Percentiles rank a stretch among this genome's conserved stretches.
Evolutionary conservation across 2,113 vertebrate species (phyloP).

Genomic region (Heloderma charlesbogerti): DNA sequence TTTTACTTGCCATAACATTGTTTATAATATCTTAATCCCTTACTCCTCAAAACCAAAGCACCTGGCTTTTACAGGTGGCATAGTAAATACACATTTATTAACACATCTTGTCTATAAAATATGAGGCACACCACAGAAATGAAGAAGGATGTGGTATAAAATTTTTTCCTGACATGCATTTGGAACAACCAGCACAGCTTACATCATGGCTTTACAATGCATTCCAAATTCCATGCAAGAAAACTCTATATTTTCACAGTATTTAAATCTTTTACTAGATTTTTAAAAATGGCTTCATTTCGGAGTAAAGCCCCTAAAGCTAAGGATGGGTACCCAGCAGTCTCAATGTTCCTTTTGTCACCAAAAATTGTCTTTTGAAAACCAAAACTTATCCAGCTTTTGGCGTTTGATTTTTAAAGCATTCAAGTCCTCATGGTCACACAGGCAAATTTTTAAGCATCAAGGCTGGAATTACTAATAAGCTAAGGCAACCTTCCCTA

Average conservation of each 20-base stretch:
- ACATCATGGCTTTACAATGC: slow-evolving; percentile 32
- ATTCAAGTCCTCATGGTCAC: not conserved
- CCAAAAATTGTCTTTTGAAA: not conserved
- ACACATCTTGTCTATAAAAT: slow-evolving; percentile 60
- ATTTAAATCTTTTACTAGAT: not conserved
- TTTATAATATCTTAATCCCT: slow-evolving; percentile 52
- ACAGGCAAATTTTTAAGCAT: not conserved
- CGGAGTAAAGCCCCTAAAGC: not conserved
- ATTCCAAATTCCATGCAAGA: not conserved
- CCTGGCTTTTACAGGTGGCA: slow-evolving; percentile 57
- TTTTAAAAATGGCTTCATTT: not conserved
- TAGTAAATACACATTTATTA: slow-evolving; percentile 47
- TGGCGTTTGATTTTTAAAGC: not conserved
- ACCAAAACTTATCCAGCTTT: not conserved
- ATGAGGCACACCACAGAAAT: slow-evolving; percentile 27
- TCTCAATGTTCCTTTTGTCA: not conserved
- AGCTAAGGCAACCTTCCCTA: not conserved
- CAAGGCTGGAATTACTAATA: not conserved
- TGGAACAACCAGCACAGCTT: slow-evolving; percentile 43
- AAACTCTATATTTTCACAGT: not conserved
- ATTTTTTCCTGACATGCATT: slow-evolving; percentile 38
- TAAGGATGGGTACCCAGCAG: not conserved
- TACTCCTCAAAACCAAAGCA: slow-evolving; percentile 63
- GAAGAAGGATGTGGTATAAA: not conserved
- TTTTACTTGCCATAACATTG: slow-evolving; percentile 56